phyloP scores from a whole-genome alignment of 2,797 vertebrate species.

The Labroides dimidiatus region DNA sequence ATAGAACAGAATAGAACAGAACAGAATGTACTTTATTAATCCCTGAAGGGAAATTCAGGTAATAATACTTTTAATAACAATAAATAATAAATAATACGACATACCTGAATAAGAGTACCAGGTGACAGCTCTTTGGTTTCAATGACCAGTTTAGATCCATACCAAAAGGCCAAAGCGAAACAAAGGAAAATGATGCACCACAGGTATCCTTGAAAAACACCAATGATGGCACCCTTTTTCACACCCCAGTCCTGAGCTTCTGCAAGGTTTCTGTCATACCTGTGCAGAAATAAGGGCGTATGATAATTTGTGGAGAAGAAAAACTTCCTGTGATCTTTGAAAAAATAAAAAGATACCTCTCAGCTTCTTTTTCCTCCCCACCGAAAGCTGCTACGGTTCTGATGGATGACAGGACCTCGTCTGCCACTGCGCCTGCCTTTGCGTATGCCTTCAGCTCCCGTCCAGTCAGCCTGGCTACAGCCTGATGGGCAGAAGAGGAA shows the following conservation, averaged over 20 bases:
- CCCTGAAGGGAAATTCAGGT: too few species aligned
- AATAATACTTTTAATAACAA: too few species aligned
- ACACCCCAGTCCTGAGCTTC: conserved; percentile 86
- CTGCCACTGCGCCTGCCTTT: conserved; percentile 86
- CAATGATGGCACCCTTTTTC: conserved; percentile 82
- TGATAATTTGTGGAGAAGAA: background rate
- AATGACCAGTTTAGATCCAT: conserved; percentile 85
- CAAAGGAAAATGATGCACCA: conserved; percentile 87
- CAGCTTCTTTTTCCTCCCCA: conserved; percentile 83
- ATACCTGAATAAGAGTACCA: conserved; percentile 85
- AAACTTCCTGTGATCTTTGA: background rate
- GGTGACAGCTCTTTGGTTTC: conserved; percentile 85
- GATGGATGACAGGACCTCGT: conserved; percentile 86
- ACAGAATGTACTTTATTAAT: too few species aligned
- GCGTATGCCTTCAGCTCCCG: conserved; percentile 84
- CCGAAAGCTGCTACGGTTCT: conserved; percentile 87
- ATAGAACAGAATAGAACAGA: too few species aligned
- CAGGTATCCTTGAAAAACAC: conserved; percentile 85
- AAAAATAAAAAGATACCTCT: conserved; percentile 71
- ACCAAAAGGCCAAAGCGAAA: conserved; percentile 88
- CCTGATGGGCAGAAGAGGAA: conserved; percentile 64
- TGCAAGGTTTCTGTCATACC: conserved; percentile 84
- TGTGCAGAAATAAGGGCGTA: conserved; percentile 38
- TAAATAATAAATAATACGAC: too few species aligned
- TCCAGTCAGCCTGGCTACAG: conserved; percentile 81